phyloP scores from a whole-genome alignment of 2,888 invertebrate species.

The Crioceris asparagi region DNA sequence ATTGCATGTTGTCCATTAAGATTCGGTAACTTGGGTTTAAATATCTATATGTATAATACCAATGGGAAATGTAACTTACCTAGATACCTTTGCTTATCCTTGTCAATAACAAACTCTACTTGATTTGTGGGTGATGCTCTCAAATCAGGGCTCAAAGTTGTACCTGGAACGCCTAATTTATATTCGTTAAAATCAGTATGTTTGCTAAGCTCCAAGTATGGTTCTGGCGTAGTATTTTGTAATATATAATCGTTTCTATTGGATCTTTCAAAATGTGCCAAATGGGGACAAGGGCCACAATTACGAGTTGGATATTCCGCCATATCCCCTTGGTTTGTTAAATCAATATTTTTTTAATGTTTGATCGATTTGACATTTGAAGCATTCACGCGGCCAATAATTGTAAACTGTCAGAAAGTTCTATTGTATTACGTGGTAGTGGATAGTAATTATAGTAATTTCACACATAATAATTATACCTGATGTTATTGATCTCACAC shows the following conservation, averaged over 20 bases:
- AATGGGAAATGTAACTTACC: too few relatives aligned
- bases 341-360: not conserved
- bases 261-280: constrained; percentile 22
- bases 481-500: too few relatives aligned
- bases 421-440: too few relatives aligned
- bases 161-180: constrained; percentile 22
- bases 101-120: too few relatives aligned
- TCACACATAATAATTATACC: too few relatives aligned
- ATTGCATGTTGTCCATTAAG: too few relatives aligned
- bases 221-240: constrained; percentile 8
- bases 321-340: constrained; percentile 18
- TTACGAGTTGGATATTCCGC: constrained; percentile 28
- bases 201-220: constrained; percentile 9
- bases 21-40: too few relatives aligned
- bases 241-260: constrained; percentile 4
- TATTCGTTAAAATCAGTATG: constrained; percentile 18
- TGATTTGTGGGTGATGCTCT: constrained; percentile 20
- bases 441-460: too few relatives aligned
- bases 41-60: too few relatives aligned
- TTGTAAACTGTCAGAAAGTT: too few relatives aligned
- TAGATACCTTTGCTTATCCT: too few relatives aligned
- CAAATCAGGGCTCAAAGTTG: constrained; percentile 25
- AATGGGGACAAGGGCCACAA: constrained; percentile 28
- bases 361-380: not conserved
- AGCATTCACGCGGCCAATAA: not conserved